Percentiles rank a stretch among this genome's conserved stretches.
phyloP scores from a whole-genome alignment of 2,888 invertebrate species.

The Oscheius sp. region DNA sequence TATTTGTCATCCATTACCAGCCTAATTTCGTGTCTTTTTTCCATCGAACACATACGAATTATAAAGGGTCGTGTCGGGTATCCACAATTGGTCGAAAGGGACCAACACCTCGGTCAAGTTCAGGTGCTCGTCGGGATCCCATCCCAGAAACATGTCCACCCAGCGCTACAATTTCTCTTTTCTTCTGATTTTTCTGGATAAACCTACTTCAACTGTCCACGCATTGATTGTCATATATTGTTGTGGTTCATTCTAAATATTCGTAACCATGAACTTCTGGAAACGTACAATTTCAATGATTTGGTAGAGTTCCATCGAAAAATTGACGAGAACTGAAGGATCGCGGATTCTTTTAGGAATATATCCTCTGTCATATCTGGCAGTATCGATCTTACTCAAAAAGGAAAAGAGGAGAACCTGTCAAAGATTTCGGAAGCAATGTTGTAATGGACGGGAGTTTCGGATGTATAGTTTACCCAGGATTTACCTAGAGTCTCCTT shows the following conservation, averaged over 20 bases:
- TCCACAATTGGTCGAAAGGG: constrained; percentile 59
- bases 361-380: constrained; percentile 44
- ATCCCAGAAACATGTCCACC: constrained; percentile 64
- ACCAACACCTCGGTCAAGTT: constrained; percentile 62
- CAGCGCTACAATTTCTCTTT: constrained; percentile 57
- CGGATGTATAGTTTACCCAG: neutral
- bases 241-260: constrained; percentile 69
- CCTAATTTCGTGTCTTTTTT: constrained; percentile 68
- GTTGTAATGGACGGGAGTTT: constrained; percentile 15
- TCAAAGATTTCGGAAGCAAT: constrained; percentile 15
- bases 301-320: constrained; percentile 71
- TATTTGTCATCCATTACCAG: constrained; percentile 67
- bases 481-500: neutral
- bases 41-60: constrained; percentile 53
- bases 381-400: no score
- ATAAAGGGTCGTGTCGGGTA: constrained; percentile 66
- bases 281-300: constrained; percentile 69
- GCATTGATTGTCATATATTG: constrained; percentile 70
- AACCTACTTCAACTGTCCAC: constrained; percentile 69
- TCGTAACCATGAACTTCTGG: constrained; percentile 8
- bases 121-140: constrained; percentile 63
- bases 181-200: neutral
- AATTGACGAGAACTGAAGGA: constrained; percentile 63
- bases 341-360: constrained; percentile 38
- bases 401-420: no score